Conservation (phyloP, 2,113 vertebrate species). For the Saimiri boliviensis region DNA sequence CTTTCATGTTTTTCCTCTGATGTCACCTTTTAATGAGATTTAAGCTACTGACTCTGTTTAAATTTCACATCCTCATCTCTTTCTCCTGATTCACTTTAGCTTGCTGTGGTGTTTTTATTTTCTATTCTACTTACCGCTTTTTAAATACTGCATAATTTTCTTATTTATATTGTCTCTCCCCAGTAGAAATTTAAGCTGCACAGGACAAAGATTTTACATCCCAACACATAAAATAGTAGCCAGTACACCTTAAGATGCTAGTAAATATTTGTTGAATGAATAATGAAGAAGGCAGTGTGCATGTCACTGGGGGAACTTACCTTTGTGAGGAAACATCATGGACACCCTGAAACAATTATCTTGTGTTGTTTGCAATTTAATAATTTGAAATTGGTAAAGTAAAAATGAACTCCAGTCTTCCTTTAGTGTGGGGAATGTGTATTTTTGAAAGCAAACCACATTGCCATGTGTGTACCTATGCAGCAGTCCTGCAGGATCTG, state of each 20-base stretch:
- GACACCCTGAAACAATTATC: not conserved
- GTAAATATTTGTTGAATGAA: not conserved
- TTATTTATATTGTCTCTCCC: too few species aligned
- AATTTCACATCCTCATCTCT: not conserved
- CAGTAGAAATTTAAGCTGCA: constrained; percentile 8
- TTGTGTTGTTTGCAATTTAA: not conserved
- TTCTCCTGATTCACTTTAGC: not conserved
- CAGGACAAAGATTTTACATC: not conserved
- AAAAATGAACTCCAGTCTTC: not conserved
- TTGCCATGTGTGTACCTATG: too few species aligned
- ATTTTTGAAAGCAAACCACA: not conserved
- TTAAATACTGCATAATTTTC: not conserved
- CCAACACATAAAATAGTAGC: not conserved
- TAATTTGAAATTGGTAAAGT: not conserved
- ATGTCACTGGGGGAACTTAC: not conserved
- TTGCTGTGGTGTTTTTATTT: not conserved
- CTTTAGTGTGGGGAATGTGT: not conserved
- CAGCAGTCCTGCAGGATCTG: too few species aligned
- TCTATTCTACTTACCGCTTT: not conserved
- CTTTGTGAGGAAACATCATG: not conserved
- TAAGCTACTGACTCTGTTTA: not conserved
- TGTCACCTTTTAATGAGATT: not conserved
- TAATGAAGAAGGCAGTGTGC: not conserved
- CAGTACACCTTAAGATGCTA: not conserved
- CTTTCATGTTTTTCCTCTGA: not conserved